These are phyloP conservation scores for Xenentodon cancila DNA, from an alignment of 2,797 vertebrate genomes.

Conservation along the genomic window DNA sequence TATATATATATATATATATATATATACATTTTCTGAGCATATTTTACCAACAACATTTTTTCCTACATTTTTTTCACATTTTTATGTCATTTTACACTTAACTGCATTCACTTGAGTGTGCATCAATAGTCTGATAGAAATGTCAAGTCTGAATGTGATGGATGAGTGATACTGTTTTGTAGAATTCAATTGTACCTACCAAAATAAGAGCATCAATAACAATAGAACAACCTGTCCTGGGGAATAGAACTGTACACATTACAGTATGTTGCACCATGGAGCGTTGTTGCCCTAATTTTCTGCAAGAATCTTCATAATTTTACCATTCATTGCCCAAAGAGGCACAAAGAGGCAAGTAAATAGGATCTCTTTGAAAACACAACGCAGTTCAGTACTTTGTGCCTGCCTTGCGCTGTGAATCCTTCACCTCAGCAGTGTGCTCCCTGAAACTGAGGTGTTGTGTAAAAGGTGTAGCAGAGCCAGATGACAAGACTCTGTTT, in stretches of 20 bases:
- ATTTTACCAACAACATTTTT: constrained; percentile 22
- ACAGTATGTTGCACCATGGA: constrained; percentile 22
- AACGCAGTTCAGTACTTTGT: constrained; percentile 3
- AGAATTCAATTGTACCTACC: constrained; percentile 69
- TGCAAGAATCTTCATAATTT: constrained; percentile 13
- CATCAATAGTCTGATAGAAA: constrained; percentile 65
- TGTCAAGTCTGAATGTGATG: constrained; percentile 68
- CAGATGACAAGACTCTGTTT: constrained; percentile 24
- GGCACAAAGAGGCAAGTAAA: not conserved
- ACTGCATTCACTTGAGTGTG: constrained; percentile 46
- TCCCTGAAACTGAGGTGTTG: constrained; percentile 32
- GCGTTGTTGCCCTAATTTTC: constrained; percentile 42
- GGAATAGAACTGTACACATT: constrained; percentile 44
- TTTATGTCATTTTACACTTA: constrained; percentile 33
- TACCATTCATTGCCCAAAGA: constrained; percentile 17
- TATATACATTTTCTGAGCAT: not conserved
- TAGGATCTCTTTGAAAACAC: constrained; percentile 1
- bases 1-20: too few relatives aligned
- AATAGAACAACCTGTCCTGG: constrained; percentile 58
- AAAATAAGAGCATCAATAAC: constrained; percentile 75
- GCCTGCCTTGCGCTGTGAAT: not conserved
- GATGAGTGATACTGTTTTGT: constrained; percentile 69
- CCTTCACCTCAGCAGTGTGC: not conserved
- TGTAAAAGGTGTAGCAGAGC: constrained; percentile 30
- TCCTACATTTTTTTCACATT: constrained; percentile 9